Conservation (phyloP, 2,888 invertebrate genomes). For the Malachius bipustulatus region DNA sequence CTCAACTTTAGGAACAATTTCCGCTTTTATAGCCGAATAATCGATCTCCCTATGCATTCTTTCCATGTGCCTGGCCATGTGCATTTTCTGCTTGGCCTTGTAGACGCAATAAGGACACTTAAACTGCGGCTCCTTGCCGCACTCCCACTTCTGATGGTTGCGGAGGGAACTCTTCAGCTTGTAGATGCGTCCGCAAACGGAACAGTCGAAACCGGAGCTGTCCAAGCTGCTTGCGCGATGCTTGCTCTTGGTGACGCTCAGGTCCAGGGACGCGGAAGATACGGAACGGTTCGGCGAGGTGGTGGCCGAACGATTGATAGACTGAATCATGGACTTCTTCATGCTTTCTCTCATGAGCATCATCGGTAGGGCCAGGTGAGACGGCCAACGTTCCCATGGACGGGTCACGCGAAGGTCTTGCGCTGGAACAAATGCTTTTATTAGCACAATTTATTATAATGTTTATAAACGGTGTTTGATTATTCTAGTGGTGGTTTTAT, state of each 20-base stretch:
- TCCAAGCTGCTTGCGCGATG: constrained; percentile 21
- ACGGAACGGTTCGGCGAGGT: constrained; percentile 20
- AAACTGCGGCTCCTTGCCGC: constrained; percentile 74
- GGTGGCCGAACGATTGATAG: constrained; percentile 23
- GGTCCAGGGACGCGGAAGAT: constrained; percentile 22
- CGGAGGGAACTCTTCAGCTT: constrained; percentile 75
- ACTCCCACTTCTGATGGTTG: constrained; percentile 78
- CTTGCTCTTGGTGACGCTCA: constrained; percentile 19
- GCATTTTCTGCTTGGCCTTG: constrained; percentile 75
- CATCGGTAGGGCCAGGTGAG: constrained; percentile 60
- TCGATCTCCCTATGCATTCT: constrained; percentile 57
- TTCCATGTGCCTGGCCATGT: constrained; percentile 71
- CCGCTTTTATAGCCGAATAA: constrained; percentile 31
- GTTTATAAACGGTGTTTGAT: no score
- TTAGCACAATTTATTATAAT: no score
- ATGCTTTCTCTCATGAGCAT: constrained; percentile 46
- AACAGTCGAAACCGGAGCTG: constrained; percentile 57
- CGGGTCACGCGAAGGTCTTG: constrained; percentile 59
- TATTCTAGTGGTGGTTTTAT: no score
- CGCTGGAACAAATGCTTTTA: constrained; percentile 38
- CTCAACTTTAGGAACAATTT: constrained; percentile 27
- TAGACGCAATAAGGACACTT: constrained; percentile 75
- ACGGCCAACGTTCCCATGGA: constrained; percentile 64
- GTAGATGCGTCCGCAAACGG: constrained; percentile 74
- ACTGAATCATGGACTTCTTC: constrained; percentile 34